Conservation (phyloP, 2,797 vertebrate species). For the Gadopsis bispinosus region DNA sequence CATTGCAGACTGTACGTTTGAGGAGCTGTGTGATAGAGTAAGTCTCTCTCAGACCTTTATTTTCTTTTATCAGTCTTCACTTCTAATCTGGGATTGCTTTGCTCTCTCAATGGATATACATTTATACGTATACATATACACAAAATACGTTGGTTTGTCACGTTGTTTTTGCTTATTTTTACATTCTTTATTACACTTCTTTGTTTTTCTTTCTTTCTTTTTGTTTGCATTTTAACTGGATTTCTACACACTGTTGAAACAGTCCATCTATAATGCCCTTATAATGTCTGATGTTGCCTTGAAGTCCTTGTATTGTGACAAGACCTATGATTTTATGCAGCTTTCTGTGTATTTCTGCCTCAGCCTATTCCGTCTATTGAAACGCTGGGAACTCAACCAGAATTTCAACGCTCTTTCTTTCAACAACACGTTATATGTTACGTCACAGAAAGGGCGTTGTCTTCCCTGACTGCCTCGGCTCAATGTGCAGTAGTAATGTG, state of each 20-base stretch:
- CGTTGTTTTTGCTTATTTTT: not conserved
- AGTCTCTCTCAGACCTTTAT: slow-evolving; percentile 64
- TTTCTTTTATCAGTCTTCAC: not conserved
- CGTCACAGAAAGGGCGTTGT: too few species aligned
- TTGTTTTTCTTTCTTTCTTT: too few species aligned
- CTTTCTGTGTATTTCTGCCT: too few species aligned
- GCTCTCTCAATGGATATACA: not conserved
- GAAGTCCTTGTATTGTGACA: not conserved
- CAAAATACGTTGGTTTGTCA: not conserved
- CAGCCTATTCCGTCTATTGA: not conserved
- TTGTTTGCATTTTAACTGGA: not conserved
- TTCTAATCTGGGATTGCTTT: not conserved
- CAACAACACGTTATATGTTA: too few species aligned
- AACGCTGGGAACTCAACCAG: not conserved
- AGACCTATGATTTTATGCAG: too few species aligned
- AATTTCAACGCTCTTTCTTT: too few species aligned
- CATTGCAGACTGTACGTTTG: slow-evolving; percentile 95
- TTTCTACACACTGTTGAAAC: not conserved
- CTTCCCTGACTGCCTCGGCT: too few species aligned
- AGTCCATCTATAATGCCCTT: not conserved
- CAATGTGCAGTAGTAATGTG: too few species aligned
- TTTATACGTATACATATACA: too few species aligned
- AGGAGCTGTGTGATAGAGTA: slow-evolving; percentile 97
- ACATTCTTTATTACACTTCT: not conserved
- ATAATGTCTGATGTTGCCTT: not conserved